A percentile compares a stretch with the other conserved stretches of the same genome.
Evolutionary conservation across 2,797 vertebrate genomes (phyloP).

Genomic region (Nannoperca australis): DNA sequence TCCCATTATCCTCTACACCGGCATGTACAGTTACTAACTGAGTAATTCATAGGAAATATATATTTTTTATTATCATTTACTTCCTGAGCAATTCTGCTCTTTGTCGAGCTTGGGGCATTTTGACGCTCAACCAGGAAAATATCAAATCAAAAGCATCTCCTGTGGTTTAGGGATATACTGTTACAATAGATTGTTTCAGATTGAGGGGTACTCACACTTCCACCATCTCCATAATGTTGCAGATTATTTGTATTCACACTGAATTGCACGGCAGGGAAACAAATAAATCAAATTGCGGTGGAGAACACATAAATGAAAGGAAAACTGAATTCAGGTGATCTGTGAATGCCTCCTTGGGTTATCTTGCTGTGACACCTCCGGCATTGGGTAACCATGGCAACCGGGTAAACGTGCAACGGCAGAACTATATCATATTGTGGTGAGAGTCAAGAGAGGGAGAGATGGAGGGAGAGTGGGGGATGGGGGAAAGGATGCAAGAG

Average conservation of each 20-base stretch:
- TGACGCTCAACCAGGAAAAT: constrained; percentile 64
- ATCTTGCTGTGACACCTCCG: constrained; percentile 81
- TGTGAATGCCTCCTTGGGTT: constrained; percentile 84
- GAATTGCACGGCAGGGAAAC: constrained; percentile 74
- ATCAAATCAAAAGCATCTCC: constrained; percentile 75
- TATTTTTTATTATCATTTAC: constrained; percentile 65
- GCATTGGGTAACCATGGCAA: constrained; percentile 84
- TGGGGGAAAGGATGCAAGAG: constrained; percentile 80
- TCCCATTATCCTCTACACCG: constrained; percentile 70
- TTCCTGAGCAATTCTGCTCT: constrained; percentile 60
- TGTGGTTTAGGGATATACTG: constrained; percentile 66
- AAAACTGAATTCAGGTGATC: constrained; percentile 83
- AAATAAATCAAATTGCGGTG: constrained; percentile 79
- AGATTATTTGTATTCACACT: constrained; percentile 81
- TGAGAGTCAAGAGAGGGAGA: constrained; percentile 72
- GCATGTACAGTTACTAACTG: constrained; percentile 61
- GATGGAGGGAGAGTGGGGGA: constrained; percentile 73
- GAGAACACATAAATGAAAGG: constrained; percentile 72
- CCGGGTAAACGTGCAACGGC: constrained; percentile 84
- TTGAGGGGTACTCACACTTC: constrained; percentile 68
- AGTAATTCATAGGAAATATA: constrained; percentile 64
- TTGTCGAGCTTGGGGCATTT: constrained; percentile 62
- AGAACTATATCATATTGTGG: constrained; percentile 83
- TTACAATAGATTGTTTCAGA: constrained; percentile 74
- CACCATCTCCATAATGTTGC: constrained; percentile 69